Base-by-base conservation (phyloP, 1,140 invertebrate genomes). In the Papilio polyxenes region DNA sequence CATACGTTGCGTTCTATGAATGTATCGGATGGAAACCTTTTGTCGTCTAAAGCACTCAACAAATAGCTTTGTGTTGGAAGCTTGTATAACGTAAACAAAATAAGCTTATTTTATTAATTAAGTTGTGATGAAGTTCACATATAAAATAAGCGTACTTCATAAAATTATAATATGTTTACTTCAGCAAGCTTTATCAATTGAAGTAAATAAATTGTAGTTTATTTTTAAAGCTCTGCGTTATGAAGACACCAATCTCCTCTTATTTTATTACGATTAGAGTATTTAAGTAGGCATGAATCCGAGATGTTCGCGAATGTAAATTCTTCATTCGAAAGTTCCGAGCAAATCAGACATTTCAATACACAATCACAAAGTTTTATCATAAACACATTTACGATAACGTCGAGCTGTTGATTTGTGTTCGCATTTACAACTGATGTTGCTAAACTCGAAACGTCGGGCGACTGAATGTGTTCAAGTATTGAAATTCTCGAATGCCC, bases 401-500 rank as follows among this genome's bases (percentile, higher is more conserved):
- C 51, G 75, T 23, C 20, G 20, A 13, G 20, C 44, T 53, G 20
- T 20, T 77, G 48, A 77, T 77, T 77, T 77, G 49, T 31, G 20
- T 77, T 77, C 23, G 49, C 11, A 51, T 49, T 77, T 77, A 53
- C 44, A 77, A 77, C 40, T 76, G 40, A 49, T 49, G 20, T 51
- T 49, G 17, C 44, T 37, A 53, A 53, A 31, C 49, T 51, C 44
- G 10, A 23, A 3, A 49, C 44, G 75, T 53, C n/a, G 75, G 65
- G 6, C 53, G 10, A n/a, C 48, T 48, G 48, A 77, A 49, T 77
- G 75, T 56, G 75, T 77, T 77, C 13, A 49, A 77, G 49, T 53
- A 77, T 77, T 77, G 75, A 56, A 53, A 77, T 77, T 53, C 75
- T 49, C 49, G 48, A 75, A 77, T 77, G 23, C 75, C 49, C 48